Evolutionary conservation across 2,113 vertebrate genomes (phyloP), one percentile per base, ranked within the genome.

Genomic region (Pseudorasbora parva): DNA sequence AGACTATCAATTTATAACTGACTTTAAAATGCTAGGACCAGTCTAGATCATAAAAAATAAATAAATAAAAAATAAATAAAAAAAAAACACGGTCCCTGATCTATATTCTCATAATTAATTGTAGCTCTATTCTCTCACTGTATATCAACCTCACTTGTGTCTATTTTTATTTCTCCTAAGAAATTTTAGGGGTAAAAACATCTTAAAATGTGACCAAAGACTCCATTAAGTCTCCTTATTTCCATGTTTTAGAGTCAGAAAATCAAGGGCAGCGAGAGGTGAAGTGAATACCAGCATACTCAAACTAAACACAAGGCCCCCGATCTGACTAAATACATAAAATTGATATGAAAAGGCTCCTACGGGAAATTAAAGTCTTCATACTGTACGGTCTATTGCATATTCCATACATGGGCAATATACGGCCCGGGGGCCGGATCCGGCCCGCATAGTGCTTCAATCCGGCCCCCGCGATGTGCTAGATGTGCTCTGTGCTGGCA

Each of bases 311-410:
- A 47, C 15, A 21, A 56, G 27, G 27, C 14, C 6, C 3, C 62
- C 17, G 30, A 33, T 66, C 14, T 2, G 6, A 66, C 2, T 33
- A 30, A 66, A 66, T 56, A 21, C 51, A 66, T 30, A 33, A 4
- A 66, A 37, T 21, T 37, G 17, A 68, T 17, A 11, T 60, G 14
- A 60, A 45, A 60, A 19, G 37, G 27, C 17, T 68, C 30, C 64
- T 19, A 21, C 8, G 30, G 5, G 37, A 82, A 23, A 82, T 37
- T 78, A 73, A 74, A 56, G 8, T 79, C 41, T 25, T 83, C 17
- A 19, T 54, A 54, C 17, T 19, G 6, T 43, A 59, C 9, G 8
- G 8, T 77, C 2, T 77, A 47, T 72, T 84, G 69, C 49, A 23
- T 60, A n/a, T n/a, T n/a, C n/a, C n/a, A n/a, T n/a, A n/a, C n/a